These are phyloP conservation scores for Cataglyphis rosenhaueri DNA, from an alignment of 2,888 invertebrate species.

Conservation along the genomic window DNA sequence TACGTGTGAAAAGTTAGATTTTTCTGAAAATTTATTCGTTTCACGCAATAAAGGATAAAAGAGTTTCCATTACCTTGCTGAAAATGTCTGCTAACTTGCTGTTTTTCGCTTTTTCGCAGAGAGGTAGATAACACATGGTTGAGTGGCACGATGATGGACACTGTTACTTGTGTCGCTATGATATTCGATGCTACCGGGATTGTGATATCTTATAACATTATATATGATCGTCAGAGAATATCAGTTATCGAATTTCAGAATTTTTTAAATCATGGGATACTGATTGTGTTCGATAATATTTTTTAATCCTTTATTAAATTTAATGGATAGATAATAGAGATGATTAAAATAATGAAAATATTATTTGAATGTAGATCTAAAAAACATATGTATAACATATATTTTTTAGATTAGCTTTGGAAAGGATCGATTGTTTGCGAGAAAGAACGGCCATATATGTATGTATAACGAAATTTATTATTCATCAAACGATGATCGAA, in stretches of 20 bases:
- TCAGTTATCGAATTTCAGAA: slow-evolving; percentile 23
- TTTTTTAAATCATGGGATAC: background rate
- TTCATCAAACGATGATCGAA: background rate
- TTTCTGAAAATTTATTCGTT: background rate
- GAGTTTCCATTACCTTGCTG: background rate
- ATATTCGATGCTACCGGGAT: slow-evolving; percentile 13
- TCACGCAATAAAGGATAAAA: background rate
- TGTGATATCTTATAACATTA: slow-evolving; percentile 17
- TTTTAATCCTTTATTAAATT: background rate
- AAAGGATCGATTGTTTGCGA: background rate
- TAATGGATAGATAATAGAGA: background rate
- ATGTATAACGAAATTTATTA: background rate
- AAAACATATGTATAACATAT: background rate
- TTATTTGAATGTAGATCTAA: background rate
- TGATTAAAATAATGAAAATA: background rate
- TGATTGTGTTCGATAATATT: background rate
- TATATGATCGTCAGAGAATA: background rate
- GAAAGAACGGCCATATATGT: background rate
- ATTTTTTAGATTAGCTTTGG: background rate
- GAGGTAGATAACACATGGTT: background rate
- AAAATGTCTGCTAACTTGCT: background rate
- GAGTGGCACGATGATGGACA: slow-evolving; percentile 28
- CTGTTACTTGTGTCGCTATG: slow-evolving; percentile 13
- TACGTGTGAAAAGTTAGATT: background rate
- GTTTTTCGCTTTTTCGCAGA: background rate